phyloP scores from a whole-genome alignment of 2,888 invertebrate species.

The Agrilus mali region DNA sequence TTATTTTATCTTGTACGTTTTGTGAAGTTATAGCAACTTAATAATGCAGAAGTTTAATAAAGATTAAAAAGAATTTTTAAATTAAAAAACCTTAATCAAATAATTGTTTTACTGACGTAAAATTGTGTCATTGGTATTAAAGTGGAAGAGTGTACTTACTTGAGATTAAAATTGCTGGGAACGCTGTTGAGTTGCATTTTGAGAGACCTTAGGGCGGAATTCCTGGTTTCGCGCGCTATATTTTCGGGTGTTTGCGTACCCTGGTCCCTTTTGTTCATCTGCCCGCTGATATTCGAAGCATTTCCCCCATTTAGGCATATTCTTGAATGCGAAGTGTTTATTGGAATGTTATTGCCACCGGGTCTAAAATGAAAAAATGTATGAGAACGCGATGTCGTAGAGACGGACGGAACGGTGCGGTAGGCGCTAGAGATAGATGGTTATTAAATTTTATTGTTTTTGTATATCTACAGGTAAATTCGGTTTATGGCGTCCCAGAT shows the following conservation, averaged over 20 bases:
- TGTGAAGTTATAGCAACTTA: too few species aligned
- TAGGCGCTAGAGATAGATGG: too few species aligned
- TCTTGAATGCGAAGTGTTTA: constrained; percentile 45
- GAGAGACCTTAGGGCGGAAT: constrained; percentile 44
- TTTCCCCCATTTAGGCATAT: constrained; percentile 44
- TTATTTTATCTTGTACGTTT: too few species aligned
- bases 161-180: constrained; percentile 47
- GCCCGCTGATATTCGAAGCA: constrained; percentile 10
- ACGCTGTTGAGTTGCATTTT: constrained; percentile 50
- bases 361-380: constrained; percentile 1
- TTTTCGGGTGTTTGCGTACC: constrained; percentile 61
- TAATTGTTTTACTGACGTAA: too few species aligned
- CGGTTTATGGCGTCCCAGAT: too few species aligned
- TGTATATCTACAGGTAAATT: too few species aligned
- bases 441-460: too few species aligned
- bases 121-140: neutral
- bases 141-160: constrained; percentile 26
- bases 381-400: too few species aligned
- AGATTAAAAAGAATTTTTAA: too few species aligned
- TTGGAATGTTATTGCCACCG: constrained; percentile 22
- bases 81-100: too few species aligned
- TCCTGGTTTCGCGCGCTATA: constrained; percentile 55
- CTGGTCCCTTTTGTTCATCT: constrained; percentile 46
- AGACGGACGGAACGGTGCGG: too few species aligned
- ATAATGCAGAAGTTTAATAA: too few species aligned